These are phyloP conservation scores for Amblyornis subalaris DNA, from an alignment of 2,113 vertebrate species.

Conservation along the genomic window DNA sequence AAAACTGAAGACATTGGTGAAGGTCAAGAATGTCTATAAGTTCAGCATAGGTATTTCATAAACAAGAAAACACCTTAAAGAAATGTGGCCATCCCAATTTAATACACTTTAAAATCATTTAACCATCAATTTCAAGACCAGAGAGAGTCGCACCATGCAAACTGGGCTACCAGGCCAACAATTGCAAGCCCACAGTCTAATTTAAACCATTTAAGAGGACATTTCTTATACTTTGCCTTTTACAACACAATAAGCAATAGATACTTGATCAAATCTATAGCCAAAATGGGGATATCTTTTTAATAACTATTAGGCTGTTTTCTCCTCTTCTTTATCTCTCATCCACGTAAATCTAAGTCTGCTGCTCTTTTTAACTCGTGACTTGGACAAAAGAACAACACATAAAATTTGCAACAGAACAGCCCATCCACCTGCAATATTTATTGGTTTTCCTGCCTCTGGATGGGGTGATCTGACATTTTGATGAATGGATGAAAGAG, in stretches of 20 bases:
- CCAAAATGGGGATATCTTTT: background rate
- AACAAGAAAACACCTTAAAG: background rate
- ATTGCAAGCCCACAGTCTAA: background rate
- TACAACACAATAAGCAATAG: background rate
- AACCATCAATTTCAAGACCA: background rate
- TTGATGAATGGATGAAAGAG: slow-evolving; percentile 9
- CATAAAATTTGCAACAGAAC: background rate
- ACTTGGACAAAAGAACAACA: background rate
- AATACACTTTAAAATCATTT: background rate
- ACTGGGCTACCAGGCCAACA: background rate
- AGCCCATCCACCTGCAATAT: background rate
- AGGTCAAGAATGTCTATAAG: background rate
- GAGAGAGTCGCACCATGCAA: background rate
- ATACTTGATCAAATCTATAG: background rate
- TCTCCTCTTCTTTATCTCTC: background rate
- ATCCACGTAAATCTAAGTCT: background rate
- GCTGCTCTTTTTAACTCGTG: background rate
- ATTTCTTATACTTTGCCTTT: background rate
- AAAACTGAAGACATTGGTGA: background rate
- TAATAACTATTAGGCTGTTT: background rate
- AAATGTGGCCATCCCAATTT: background rate
- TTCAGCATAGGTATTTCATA: background rate
- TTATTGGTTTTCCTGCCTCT: background rate
- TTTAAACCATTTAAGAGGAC: background rate
- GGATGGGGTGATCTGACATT: background rate